Base-by-base conservation (phyloP, 2,888 invertebrate species). In the Sphecodes monilicornis region DNA sequence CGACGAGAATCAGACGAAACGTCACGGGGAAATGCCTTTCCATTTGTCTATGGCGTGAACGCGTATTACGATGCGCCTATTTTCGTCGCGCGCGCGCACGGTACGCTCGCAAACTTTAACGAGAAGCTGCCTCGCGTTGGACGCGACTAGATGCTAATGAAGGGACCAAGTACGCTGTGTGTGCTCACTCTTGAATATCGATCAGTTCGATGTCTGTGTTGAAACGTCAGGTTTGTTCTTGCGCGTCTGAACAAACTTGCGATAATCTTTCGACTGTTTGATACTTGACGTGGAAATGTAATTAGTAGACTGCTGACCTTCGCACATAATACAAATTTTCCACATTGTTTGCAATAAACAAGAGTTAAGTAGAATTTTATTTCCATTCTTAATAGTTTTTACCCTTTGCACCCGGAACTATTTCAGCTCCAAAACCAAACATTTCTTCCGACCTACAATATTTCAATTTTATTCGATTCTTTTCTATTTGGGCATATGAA, bases 1-100 rank as follows among this genome's bases (percentile, higher is more conserved):
- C 73, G 64, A 69, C 73, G 77, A 22, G 75, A 69, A 78, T 80
- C 79, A 54, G 72, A 86, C 74, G 66, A 46, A 68, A 77, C 73
- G 78, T n/a, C 22, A 26, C 46, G 13, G 26, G 43, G 50, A 76
- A 78, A 84, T 73, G 80, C 82, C 50, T 70, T 73, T 64, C 68
- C 76, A 83, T 76, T 83, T 71, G 57, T 69, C 73, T 13, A 8
- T 16, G 26, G 18, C 66, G 69, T 36, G 54, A 54, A 54, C 60
- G 29, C 60, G 60, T 29, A 74, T 71, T 32, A 54, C 74, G 68
- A 8, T 64, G 50, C 78, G 36, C 39, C 43, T 77, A 64, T 64
- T 80, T 68, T 78, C 64, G 46, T 78, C 76, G 77, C 60, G 60
- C 41, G 41, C n/a, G 18, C 46, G 11, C 46, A 39, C 70, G 13